Evolutionary conservation across 2,113 vertebrate species (phyloP).

Genomic region (Apteryx owenii): DNA sequence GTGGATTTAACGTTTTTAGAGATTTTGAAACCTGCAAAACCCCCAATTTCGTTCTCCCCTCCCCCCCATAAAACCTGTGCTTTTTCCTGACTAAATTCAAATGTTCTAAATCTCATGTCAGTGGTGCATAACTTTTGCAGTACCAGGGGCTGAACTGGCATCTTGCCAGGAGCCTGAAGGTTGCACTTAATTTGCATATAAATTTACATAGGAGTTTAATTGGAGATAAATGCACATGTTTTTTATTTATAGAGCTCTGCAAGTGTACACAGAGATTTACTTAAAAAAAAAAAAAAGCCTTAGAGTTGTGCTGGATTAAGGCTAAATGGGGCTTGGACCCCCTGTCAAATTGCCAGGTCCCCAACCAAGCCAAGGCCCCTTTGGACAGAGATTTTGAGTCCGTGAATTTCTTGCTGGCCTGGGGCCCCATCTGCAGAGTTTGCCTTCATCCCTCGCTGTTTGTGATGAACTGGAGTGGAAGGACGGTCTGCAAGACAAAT

Average conservation of each 20-base stretch:
- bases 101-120: neutral
- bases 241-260: slow-evolving; percentile 62
- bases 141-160: slow-evolving; percentile 10
- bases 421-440: fast-evolving
- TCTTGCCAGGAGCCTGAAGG: slow-evolving; percentile 29
- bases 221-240: slow-evolving; percentile 59
- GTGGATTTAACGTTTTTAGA: fast-evolving
- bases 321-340: neutral
- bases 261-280: slow-evolving; percentile 4
- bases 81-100: neutral
- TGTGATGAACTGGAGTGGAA: fast-evolving
- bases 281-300: neutral
- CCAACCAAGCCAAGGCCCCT: neutral
- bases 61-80: neutral
- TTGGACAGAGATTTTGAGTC: neutral
- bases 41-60: fast-evolving
- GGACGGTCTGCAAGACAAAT: neutral
- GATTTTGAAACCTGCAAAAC: neutral
- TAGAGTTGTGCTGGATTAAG: neutral
- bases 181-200: slow-evolving; percentile 59
- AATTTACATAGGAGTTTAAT: slow-evolving; percentile 65
- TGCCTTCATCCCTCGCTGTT: neutral
- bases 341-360: neutral
- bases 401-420: neutral
- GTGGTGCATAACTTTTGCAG: neutral